These are phyloP conservation scores for Crocidura indochinensis DNA, from an alignment of 2,797 vertebrate genomes.

Conservation along the genomic window DNA sequence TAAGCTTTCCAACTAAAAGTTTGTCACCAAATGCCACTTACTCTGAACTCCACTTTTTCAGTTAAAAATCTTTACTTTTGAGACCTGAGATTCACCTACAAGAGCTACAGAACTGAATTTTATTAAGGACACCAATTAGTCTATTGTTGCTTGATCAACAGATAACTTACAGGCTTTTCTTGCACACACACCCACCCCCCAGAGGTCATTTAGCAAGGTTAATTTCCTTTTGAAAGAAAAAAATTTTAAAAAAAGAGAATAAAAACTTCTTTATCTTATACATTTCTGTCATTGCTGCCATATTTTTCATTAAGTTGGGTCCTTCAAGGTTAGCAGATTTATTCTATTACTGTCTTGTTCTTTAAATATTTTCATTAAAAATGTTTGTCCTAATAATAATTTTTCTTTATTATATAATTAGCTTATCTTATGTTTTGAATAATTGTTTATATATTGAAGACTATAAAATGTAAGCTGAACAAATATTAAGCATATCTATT, in stretches of 20 bases:
- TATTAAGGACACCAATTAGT: background rate
- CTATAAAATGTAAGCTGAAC: background rate
- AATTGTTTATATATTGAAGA: background rate
- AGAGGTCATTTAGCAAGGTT: conserved; percentile 16
- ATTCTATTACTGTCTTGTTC: background rate
- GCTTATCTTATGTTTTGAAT: conserved; percentile 26
- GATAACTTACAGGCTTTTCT: background rate
- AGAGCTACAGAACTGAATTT: background rate
- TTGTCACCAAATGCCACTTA: background rate
- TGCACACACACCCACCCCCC: background rate
- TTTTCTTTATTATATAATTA: background rate
- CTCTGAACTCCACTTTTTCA: background rate
- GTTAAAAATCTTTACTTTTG: background rate
- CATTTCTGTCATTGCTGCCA: background rate
- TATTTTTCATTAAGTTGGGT: background rate
- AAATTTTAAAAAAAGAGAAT: background rate
- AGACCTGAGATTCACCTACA: background rate
- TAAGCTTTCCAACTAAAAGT: background rate
- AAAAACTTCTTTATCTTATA: background rate
- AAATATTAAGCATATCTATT: conserved; percentile 38
- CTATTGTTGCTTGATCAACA: background rate
- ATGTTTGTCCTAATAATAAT: background rate
- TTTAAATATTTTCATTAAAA: background rate
- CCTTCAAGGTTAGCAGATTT: background rate
- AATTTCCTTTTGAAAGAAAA: background rate